Evolutionary conservation across 2,797 vertebrate genomes (phyloP).

Genomic region (Danio kyathit): DNA sequence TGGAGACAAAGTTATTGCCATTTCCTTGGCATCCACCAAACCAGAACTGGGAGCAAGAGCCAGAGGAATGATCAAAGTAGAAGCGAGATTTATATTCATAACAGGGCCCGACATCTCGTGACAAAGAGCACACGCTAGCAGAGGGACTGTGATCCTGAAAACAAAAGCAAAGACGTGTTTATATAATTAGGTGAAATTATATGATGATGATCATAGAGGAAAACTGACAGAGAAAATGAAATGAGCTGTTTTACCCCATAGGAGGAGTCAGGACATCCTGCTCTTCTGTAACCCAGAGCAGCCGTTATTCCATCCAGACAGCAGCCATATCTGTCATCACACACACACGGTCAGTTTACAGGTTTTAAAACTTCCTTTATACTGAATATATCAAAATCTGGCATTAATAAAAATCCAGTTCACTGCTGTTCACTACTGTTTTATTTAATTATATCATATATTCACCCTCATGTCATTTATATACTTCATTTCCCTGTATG

Average conservation of each 20-base stretch:
- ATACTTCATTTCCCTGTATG: too few species aligned
- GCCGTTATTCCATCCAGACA: constrained; percentile 86
- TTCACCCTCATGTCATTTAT: too few species aligned
- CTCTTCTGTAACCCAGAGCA: constrained; percentile 81
- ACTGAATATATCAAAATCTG: neutral
- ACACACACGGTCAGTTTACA: neutral
- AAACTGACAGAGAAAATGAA: neutral
- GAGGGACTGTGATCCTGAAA: constrained; percentile 51
- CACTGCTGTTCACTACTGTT: too few species aligned
- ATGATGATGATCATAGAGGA: neutral
- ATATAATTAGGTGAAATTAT: neutral
- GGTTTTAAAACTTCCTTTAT: neutral
- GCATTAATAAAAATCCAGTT: neutral
- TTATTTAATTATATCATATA: too few species aligned
- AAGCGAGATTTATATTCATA: constrained; percentile 84
- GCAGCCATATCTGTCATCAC: constrained; percentile 84
- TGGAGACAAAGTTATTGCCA: constrained; percentile 85
- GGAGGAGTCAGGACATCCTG: constrained; percentile 78
- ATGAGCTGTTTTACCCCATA: constrained; percentile 59
- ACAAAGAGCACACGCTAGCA: constrained; percentile 78
- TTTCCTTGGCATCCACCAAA: constrained; percentile 92
- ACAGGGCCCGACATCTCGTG: constrained; percentile 86
- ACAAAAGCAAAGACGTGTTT: neutral
- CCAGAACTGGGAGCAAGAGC: constrained; percentile 91
- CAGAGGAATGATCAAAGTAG: constrained; percentile 80